Conservation (phyloP, 2,888 invertebrate genomes). For the Phaedon cochleariae region DNA sequence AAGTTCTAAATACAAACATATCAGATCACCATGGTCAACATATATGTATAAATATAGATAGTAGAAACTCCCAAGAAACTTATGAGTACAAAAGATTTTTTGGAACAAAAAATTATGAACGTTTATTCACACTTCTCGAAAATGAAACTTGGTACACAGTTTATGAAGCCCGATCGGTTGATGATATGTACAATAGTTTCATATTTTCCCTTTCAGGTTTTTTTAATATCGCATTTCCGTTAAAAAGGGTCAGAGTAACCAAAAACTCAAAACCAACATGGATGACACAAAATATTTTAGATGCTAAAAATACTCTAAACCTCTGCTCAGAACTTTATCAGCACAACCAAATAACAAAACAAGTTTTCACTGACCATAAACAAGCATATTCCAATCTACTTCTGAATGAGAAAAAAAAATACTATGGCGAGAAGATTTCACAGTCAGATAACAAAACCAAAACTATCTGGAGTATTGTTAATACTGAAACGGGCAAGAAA, state of each 20-base stretch:
- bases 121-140: background rate
- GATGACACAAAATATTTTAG: background rate
- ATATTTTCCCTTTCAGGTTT: background rate
- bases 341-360: background rate
- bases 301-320: background rate
- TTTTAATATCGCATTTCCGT: background rate
- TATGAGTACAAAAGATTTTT: background rate
- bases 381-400: background rate
- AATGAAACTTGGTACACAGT: background rate
- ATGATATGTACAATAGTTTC: background rate
- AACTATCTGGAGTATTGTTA: background rate
- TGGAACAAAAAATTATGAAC: background rate
- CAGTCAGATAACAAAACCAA: background rate
- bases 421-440: background rate
- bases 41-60: background rate
- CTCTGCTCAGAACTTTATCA: background rate
- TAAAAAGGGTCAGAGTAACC: background rate
- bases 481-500: too few species aligned
- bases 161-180: background rate
- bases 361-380: background rate
- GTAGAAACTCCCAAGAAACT: background rate
- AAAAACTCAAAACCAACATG: background rate
- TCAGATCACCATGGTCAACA: background rate
- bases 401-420: conserved; percentile 9
- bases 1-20: background rate